Base-by-base conservation (phyloP, 2,113 vertebrate species). In the Seriola quinqueradiata region DNA sequence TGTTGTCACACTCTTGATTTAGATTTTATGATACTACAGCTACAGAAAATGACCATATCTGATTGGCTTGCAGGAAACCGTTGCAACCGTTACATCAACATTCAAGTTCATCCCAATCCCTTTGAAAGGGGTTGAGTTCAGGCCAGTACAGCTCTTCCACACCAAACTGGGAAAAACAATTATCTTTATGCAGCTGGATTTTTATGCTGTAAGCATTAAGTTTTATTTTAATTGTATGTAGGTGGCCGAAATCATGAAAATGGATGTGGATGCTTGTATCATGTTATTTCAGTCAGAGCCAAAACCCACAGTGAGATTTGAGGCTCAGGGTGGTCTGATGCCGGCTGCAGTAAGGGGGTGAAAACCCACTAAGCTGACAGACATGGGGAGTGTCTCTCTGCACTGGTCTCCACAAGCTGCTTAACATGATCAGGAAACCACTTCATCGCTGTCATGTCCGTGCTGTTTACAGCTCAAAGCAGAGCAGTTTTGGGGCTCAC, bases 291-390 rank as follows among this genome's bases (percentile, higher is more conserved):
- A 10, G 8, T 42, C 7, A 2, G 40, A 42, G 40, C 40, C 8
- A 42, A 42, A 42, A 42, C 40, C 40, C 8, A 42, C 40, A 9
- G 40, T 42, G 40, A 8, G 40, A 42, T 42, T 46, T 60, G 40
- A 77, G 64, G 40, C 28, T 73, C 17, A 46, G 58, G 66, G n/a
- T 58, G 16, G 34, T 0, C 19, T 17, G 36, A 7, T 25, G n/a
- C 40, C 25, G 69, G n/a, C 17, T 23, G 28, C 1, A 14, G 54
- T 28, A 17, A 79, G 9, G 68, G 40, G 38, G 16, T 32, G 34
- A 46, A 77, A 58, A 55, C 71, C 13, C 70, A 46, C 36, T 77
- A 86, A 89, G 58, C 68, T 68, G 85, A 75, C 69, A 60, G 80
- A 76, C 21, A 4, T 60, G 73, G 58, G 73, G 23, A 34, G 79